These are phyloP conservation scores for Eupsilia transversa DNA, from an alignment of 2,888 invertebrate genomes.

Conservation along the genomic window DNA sequence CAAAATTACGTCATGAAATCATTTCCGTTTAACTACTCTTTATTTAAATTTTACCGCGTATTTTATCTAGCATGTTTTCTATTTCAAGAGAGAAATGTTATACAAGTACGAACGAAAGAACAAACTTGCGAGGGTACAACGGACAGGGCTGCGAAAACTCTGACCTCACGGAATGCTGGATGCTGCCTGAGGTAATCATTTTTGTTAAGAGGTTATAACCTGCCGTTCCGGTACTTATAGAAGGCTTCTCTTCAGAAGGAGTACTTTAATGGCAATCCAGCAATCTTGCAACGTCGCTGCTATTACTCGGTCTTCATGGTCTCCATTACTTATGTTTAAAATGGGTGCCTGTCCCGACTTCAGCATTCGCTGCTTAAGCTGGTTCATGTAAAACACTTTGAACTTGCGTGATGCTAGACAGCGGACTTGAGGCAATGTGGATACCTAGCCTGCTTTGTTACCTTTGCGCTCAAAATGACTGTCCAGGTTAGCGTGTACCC, in stretches of 20 bases:
- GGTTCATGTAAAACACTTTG: neutral
- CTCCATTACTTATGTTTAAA: neutral
- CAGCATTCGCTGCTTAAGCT: neutral
- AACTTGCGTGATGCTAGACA: neutral
- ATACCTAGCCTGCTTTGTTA: neutral
- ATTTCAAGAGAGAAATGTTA: conserved; percentile 86
- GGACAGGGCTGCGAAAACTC: conserved; percentile 84
- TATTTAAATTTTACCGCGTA: conserved; percentile 5
- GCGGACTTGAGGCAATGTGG: neutral
- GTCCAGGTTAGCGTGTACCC: no score
- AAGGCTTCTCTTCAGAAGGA: neutral
- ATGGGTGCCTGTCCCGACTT: neutral
- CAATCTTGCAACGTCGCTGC: neutral
- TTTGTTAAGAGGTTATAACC: neutral
- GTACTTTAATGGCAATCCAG: no score
- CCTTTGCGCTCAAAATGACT: neutral
- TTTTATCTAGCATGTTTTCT: conserved; percentile 36
- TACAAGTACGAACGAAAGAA: conserved; percentile 80
- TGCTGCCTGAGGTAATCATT: conserved; percentile 88
- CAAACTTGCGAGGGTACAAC: conserved; percentile 79
- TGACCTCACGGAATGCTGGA: conserved; percentile 91
- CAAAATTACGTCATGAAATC: neutral
- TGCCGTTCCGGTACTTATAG: neutral
- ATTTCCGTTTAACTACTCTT: neutral
- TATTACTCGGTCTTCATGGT: no score